Base-by-base conservation (phyloP, 2,888 invertebrate species). In the Ectropis crepuscularia region DNA sequence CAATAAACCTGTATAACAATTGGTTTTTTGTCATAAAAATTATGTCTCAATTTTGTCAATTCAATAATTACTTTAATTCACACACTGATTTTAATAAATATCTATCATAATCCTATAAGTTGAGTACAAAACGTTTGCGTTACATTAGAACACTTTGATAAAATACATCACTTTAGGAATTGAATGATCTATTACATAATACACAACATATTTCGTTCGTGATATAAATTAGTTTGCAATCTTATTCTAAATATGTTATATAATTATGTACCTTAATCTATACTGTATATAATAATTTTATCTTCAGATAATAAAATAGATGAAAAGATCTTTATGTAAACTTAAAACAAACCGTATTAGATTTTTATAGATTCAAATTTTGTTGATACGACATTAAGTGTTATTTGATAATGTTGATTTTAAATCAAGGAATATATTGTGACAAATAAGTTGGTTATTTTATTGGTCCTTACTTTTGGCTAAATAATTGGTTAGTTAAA, bases 381-480 rank as follows among this genome's bases (percentile, higher is more conserved):
- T 28, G 16, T 28, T 28, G 1, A 28, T 28, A 28, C 16, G 16
- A 28, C 16, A 28, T 2, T 28, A 28, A 28, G 16, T 28, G 16
- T 28, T 28, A n/a, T 28, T 28, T 28, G 16, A 28, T 28, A 28
- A 28, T 28, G 16, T 28, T 28, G 16, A 28, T 28, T 28, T 28
- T 28, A 28, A 28, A 2, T 28, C 16, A 28, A 28, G 16, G 16
- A 28, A 28, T 2, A 49, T 64, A 45, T 45, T 11, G 38, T 67
- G 57, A 43, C 53, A 59, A 64, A 68, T 58, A 55, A 61, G 47
- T 64, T 53, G 6, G 69, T 71, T 65, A 53, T 65, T 46, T 41
- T 49, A 71, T 73, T 73, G 73, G 73, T 73, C 73, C 73, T 68
- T 71, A 69, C 37, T 63, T 68, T 65, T 64, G 65, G 67, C 65